Evolutionary conservation across 2,888 invertebrate genomes (phyloP), one percentile per base, ranked within the genome.

Genomic region (Drosophila mercatorum): DNA sequence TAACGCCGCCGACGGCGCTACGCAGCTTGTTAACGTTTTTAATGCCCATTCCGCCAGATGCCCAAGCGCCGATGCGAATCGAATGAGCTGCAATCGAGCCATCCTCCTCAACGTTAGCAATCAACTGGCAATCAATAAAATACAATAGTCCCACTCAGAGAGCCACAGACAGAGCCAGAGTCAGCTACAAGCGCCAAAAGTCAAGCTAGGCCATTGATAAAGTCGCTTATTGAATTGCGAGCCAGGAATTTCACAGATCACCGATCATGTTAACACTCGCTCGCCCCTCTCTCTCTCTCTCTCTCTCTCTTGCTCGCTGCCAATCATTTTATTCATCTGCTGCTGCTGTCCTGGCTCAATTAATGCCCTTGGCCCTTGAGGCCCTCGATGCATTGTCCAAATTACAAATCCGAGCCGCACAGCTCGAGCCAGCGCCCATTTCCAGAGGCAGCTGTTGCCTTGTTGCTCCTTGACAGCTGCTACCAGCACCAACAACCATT

Each of bases 1-100:
- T 87, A 89, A 81, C 84, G 84, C 84, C 88, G 83, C 88, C 86
- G 80, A 83, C 88, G 83, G 88, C 83, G 83, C 88, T 84, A 85
- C 83, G 86, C 81, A 84, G 83, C 83, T 84, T 84, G 88, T 84
- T 84, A 84, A 84, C 86, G 88, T 85, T 88, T 83, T 87, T 88
- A 77, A 66, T 77, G 60, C 66, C 62, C 59, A 62, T 66, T 58
- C 49, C 49, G 26, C 49, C 55, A 28, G 56, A 43, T 56, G 36
- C 40, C 17, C 28, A 49, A 34, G 43, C 57, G 44, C 22, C 59
- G 56, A 34, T 51, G 3, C 51, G 49, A 28, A 28, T n/a, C 51
- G 49, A 28, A 28, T n/a, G 47, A 60, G 46, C 55, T 14, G 22
- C 40, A 52, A 62, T 57, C 46, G 69, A n/a, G 38, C 22, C 47